These are phyloP conservation scores for Numenius phaeopus DNA, from an alignment of 2,797 vertebrate species.

Conservation along the genomic window DNA sequence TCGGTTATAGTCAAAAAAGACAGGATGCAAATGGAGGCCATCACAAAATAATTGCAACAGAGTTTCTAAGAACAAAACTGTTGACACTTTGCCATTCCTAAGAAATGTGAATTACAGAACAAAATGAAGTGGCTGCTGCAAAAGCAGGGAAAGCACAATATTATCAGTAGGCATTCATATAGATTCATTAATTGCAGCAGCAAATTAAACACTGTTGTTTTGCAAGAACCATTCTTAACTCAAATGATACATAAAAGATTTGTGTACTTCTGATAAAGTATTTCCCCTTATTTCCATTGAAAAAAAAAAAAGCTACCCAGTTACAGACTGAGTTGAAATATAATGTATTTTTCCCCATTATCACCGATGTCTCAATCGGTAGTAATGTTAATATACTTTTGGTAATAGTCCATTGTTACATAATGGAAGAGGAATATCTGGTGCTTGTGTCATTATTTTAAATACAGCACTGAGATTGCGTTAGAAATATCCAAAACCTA, in stretches of 20 bases:
- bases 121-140: neutral
- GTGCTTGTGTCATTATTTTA: neutral
- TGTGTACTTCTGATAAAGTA: neutral
- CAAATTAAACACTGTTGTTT: conserved; percentile 13
- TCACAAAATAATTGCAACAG: neutral
- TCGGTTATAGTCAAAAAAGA: neutral
- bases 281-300: neutral
- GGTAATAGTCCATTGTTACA: neutral
- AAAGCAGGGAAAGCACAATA: neutral
- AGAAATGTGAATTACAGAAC: neutral
- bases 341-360: neutral
- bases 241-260: neutral
- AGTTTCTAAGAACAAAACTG: neutral
- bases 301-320: neutral
- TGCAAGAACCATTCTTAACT: neutral
- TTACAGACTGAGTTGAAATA: neutral
- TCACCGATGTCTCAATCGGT: neutral
- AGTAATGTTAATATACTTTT: neutral
- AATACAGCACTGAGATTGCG: neutral
- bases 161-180: neutral
- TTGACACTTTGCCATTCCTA: neutral
- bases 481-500: neutral
- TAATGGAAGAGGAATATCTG: neutral
- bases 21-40: neutral
- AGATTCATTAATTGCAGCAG: conserved; percentile 7